Conservation (phyloP, 92 coral and sea anemone genomes). For the Umimayanthus kanabou region DNA sequence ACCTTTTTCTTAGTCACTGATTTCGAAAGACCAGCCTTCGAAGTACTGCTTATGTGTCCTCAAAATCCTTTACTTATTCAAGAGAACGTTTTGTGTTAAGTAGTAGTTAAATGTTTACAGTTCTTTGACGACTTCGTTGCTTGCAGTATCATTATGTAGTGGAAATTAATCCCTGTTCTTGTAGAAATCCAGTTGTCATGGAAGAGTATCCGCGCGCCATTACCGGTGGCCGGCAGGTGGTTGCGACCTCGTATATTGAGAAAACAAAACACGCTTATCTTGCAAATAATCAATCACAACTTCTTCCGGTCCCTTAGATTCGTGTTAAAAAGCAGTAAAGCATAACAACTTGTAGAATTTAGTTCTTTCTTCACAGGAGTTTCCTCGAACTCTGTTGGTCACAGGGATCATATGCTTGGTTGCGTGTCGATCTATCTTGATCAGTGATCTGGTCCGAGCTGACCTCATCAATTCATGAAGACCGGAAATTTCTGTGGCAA, state of each 20-base stretch:
- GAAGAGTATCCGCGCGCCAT: slow-evolving; percentile 14
- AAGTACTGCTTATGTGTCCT: not conserved
- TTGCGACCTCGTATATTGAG: not conserved
- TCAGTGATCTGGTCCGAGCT: slow-evolving; percentile 30
- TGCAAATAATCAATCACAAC: not conserved
- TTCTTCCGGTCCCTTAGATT: not conserved
- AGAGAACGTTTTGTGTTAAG: not conserved
- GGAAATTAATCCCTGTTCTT: not conserved
- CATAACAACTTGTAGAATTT: not conserved
- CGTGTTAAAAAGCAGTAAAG: not conserved
- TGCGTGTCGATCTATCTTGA: slow-evolving; percentile 22
- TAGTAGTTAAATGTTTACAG: not conserved
- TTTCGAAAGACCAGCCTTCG: not conserved
- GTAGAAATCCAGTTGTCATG: not conserved
- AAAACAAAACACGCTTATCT: slow-evolving; percentile 14
- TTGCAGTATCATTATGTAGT: not conserved
- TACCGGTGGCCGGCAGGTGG: slow-evolving; percentile 37
- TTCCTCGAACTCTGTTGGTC: not conserved
- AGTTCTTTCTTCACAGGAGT: not conserved
- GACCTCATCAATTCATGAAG: slow-evolving; percentile 18
- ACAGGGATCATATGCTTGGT: not conserved
- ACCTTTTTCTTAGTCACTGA: not conserved
- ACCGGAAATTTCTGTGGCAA: not conserved
- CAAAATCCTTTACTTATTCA: not conserved
- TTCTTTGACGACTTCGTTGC: too few relatives aligned